Conservation (phyloP, 2,888 invertebrate species). For the Brenthis ino region DNA sequence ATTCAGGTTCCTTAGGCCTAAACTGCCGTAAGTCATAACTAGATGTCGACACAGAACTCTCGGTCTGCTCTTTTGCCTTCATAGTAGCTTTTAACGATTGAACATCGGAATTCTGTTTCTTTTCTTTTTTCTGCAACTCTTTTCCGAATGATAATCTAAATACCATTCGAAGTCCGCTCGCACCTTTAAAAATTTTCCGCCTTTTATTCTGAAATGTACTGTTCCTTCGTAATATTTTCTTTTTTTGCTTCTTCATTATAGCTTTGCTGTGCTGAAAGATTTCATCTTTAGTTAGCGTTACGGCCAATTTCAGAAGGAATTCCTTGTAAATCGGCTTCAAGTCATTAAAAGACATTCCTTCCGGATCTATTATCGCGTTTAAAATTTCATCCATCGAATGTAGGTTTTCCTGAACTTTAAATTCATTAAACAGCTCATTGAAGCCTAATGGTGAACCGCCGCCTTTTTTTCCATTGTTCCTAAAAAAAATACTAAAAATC, state of each 20-base stretch:
- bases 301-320: conserved; percentile 92
- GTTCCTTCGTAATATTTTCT: conserved; percentile 84
- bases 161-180: conserved; percentile 83
- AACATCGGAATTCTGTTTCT: conserved; percentile 46
- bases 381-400: conserved; percentile 94
- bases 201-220: conserved; percentile 81
- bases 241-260: conserved; percentile 93
- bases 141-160: conserved; percentile 84
- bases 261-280: conserved; percentile 94
- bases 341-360: conserved; percentile 96
- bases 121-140: conserved; percentile 64
- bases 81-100: conserved; percentile 31
- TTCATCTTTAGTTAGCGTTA: conserved; percentile 95
- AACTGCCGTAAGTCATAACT: conserved; percentile 85
- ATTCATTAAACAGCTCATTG: conserved; percentile 93
- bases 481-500: conserved; percentile 55
- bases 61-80: conserved; percentile 65
- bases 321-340: conserved; percentile 95
- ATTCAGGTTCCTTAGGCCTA: conserved; percentile 78
- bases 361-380: conserved; percentile 93
- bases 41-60: conserved; percentile 84
- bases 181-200: conserved; percentile 83
- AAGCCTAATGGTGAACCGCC: conserved; percentile 92
- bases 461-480: conserved; percentile 84
- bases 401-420: conserved; percentile 92